Evolutionary conservation across 2,113 vertebrate species (phyloP).

Genomic region (Saimiri boliviensis): DNA sequence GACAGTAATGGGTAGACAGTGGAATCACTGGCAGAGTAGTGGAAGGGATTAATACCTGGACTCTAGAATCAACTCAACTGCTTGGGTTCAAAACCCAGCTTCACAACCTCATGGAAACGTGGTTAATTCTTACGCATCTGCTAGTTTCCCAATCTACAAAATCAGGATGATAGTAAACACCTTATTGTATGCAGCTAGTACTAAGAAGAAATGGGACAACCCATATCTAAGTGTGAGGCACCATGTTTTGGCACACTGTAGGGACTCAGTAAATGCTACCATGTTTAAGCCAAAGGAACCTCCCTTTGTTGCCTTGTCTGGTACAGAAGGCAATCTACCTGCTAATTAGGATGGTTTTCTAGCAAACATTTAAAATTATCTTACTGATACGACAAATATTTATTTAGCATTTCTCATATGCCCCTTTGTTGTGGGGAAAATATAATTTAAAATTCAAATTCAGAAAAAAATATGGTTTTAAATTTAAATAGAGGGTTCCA

Average conservation of each 20-base stretch:
- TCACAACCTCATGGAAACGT: background rate
- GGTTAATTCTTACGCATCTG: background rate
- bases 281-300: background rate
- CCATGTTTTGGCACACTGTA: too few species aligned
- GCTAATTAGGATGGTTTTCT: background rate
- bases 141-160: background rate
- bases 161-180: background rate
- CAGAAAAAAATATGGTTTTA: conserved; percentile 4
- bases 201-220: background rate
- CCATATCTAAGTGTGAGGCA: background rate
- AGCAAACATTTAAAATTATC: background rate
- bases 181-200: background rate
- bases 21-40: background rate
- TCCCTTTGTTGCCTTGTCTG: background rate
- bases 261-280: background rate
- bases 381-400: background rate
- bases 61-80: background rate
- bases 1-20: background rate
- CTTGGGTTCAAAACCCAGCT: background rate
- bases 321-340: background rate
- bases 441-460: conserved; percentile 43
- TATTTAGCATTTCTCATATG: conserved; percentile 1
- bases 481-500: background rate
- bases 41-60: background rate
- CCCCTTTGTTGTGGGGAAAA: background rate